Evolutionary conservation across 2,888 invertebrate species (phyloP).

Genomic region (Halictus quadricinctus): DNA sequence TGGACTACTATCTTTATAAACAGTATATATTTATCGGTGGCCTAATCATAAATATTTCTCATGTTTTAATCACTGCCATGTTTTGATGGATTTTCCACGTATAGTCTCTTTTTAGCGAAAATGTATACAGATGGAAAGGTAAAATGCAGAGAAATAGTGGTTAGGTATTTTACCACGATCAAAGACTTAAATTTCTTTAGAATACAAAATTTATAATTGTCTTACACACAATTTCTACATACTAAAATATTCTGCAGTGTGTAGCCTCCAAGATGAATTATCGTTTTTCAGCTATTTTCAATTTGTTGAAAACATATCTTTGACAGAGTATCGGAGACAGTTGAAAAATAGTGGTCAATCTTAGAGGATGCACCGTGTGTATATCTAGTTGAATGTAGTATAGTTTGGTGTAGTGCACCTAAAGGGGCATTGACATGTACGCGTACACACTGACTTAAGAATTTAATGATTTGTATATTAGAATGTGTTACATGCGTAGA

Average conservation of each 20-base stretch:
- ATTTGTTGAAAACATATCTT: background rate
- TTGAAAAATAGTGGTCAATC: background rate
- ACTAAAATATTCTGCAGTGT: constrained; percentile 14
- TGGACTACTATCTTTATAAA: constrained; percentile 27
- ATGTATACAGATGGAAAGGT: constrained; percentile 34
- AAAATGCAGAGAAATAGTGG: constrained; percentile 3
- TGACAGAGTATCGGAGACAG: background rate
- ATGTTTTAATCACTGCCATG: constrained; percentile 55
- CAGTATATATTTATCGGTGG: constrained; percentile 32
- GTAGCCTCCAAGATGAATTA: background rate
- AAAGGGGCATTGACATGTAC: constrained; percentile 63
- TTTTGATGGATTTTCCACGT: constrained; percentile 32
- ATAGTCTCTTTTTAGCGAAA: constrained; percentile 41
- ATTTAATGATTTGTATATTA: constrained; percentile 57
- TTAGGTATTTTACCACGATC: constrained; percentile 34
- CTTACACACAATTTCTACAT: constrained; percentile 27
- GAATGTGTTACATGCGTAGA: constrained; percentile 55
- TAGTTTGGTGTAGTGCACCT: constrained; percentile 58
- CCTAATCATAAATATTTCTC: constrained; percentile 35
- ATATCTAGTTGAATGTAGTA: constrained; percentile 54
- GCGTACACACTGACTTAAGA: constrained; percentile 39
- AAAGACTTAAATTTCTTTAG: constrained; percentile 31
- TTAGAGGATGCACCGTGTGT: background rate
- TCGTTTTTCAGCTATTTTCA: background rate
- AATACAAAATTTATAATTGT: constrained; percentile 40